Evolutionary conservation across 1,140 invertebrate genomes (phyloP).

Genomic region (Papilio polyxenes): DNA sequence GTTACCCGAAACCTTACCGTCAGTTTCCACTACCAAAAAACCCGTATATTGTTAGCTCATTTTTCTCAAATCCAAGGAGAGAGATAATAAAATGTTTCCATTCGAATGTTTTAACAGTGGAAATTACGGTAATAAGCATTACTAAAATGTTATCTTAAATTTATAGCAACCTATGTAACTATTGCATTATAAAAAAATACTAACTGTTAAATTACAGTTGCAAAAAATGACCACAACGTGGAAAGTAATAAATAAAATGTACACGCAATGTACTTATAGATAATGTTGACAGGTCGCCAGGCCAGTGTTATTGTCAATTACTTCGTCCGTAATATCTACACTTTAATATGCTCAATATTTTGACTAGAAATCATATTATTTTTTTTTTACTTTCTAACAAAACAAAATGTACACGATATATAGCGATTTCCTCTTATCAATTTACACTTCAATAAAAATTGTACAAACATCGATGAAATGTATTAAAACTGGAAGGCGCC

Average conservation of each 20-base stretch:
- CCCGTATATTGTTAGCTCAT: background rate
- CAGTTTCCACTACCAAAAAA: background rate
- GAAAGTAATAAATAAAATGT: constrained; percentile 52
- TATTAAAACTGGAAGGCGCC: constrained; percentile 46
- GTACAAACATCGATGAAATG: constrained; percentile 75
- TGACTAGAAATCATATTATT: constrained; percentile 78
- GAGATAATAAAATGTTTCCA: background rate
- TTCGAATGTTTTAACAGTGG: background rate
- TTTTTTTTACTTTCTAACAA: constrained; percentile 77
- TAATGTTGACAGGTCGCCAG: constrained; percentile 62
- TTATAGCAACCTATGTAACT: constrained; percentile 37
- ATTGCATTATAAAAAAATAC: constrained; percentile 50
- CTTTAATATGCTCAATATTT: constrained; percentile 80
- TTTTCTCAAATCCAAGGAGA: background rate
- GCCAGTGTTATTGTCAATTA: constrained; percentile 78
- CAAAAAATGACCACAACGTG: constrained; percentile 54
- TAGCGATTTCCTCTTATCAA: constrained; percentile 64
- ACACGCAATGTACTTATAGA: constrained; percentile 73
- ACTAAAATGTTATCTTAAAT: constrained; percentile 27
- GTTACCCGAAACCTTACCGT: constrained; percentile 30
- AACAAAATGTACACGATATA: constrained; percentile 77
- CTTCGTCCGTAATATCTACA: constrained; percentile 74
- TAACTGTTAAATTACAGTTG: constrained; percentile 53
- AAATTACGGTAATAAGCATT: background rate
- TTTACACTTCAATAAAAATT: constrained; percentile 72